Evolutionary conservation across 2,113 vertebrate species (phyloP), one percentile per base, ranked within the genome.

Genomic region (Bubalus kerabau): DNA sequence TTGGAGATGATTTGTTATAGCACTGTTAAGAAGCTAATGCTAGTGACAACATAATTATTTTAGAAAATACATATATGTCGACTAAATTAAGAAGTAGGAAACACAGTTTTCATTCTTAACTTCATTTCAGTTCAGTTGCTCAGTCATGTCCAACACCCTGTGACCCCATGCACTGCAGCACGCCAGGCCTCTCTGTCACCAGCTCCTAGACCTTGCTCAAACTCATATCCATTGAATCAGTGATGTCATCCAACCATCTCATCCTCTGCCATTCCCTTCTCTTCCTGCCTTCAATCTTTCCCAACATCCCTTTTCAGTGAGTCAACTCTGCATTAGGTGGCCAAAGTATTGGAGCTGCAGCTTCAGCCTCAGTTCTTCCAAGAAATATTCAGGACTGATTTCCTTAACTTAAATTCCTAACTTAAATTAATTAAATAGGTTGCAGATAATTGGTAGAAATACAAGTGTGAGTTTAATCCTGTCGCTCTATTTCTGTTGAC

Each of bases 221-320:
- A 67, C 17, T 9, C 32, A 67, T n/a, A 7, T 10, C 15, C 64
- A 67, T 4, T 10, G 32, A 67, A 2, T 67, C 17, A 11, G 17
- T 36, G 32, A 67, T 36, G 64, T 5, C 32, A 67, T n/a, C 2
- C 32, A 67, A 10, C 64, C 32, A 5, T n/a, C 32, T n/a, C 64
- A 67, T 67, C 64, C 32, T 67, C 64, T n/a, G 64, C 4, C 0
- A 0, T 36, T 4, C 17, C 32, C 32, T 67, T 21, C 17, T 36
- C 36, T 36, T 67, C 64, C 64, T 36, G 8, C 17, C 64, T 21
- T 67, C 64, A 67, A 9, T 67, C 32, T 67, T 67, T 67, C 32
- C 64, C 64, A 67, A 10, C 64, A 67, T 67, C 32, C 32, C 32
- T 67, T 67, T 67, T 32, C 32, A 19, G 0, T 36, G 32, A n/a